These are phyloP conservation scores for Penaeus monodon DNA, from an alignment of 2,888 invertebrate species.

Conservation along the genomic window DNA sequence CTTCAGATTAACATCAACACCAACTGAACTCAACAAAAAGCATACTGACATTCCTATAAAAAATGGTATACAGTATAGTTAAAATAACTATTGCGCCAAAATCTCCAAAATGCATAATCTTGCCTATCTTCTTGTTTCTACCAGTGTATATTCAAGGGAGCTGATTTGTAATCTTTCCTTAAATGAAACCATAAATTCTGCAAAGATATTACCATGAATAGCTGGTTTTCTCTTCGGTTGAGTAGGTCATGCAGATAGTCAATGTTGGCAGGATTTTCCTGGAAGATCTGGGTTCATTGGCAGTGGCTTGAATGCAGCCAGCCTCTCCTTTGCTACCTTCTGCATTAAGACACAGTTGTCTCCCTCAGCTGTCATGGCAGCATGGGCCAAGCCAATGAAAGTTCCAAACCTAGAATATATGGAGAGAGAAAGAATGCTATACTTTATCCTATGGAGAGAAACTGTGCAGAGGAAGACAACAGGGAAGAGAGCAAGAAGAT, in stretches of 20 bases:
- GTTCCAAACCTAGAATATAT: constrained; percentile 65
- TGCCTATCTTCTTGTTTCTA: no score
- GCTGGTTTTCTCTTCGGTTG: constrained; percentile 58
- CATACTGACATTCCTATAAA: no score
- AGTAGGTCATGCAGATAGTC: constrained; percentile 62
- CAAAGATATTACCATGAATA: constrained; percentile 51
- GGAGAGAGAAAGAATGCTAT: background rate
- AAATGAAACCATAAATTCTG: no score
- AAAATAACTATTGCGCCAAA: no score
- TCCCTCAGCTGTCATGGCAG: constrained; percentile 66
- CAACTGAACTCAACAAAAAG: no score
- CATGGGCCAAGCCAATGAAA: constrained; percentile 66
- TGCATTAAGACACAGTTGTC: constrained; percentile 67
- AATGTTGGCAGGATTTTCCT: constrained; percentile 34
- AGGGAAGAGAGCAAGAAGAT: no score
- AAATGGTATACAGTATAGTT: no score
- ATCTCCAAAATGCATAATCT: no score
- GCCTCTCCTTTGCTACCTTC: constrained; percentile 66
- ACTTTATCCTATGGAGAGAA: background rate
- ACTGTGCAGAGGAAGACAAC: no score
- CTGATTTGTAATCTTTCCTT: no score
- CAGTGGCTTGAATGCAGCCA: constrained; percentile 63
- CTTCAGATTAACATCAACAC: no score
- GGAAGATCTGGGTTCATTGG: constrained; percentile 20
- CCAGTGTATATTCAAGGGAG: no score